Conservation (phyloP, 2,888 invertebrate species). For the Ecdyonurus torrentis region DNA sequence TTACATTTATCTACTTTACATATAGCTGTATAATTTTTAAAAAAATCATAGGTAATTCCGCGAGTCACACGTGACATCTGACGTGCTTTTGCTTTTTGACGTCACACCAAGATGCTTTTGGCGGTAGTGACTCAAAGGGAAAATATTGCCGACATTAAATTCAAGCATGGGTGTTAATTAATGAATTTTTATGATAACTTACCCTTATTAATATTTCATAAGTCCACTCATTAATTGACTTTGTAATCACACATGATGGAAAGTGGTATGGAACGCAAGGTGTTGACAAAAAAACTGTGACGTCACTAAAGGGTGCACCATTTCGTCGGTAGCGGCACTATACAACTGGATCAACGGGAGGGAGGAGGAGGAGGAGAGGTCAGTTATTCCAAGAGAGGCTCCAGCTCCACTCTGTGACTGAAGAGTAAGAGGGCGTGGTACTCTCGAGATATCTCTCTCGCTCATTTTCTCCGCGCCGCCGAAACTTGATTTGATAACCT, state of each 20-base stretch:
- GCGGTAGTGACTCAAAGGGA: background rate
- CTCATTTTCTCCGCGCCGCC: background rate
- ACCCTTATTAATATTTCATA: too few relatives aligned
- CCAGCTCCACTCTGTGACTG: background rate
- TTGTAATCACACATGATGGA: too few relatives aligned
- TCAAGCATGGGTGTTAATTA: too few relatives aligned
- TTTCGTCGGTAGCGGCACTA: background rate
- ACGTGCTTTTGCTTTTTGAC: background rate
- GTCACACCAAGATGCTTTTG: background rate
- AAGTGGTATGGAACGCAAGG: too few relatives aligned
- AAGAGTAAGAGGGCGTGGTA: background rate
- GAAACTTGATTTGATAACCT: background rate
- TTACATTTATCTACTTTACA: too few relatives aligned
- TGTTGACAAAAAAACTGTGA: background rate
- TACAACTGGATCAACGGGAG: background rate
- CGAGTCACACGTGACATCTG: background rate
- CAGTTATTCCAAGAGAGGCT: background rate
- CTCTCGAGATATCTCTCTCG: background rate
- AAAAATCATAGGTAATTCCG: background rate
- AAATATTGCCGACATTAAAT: too few relatives aligned
- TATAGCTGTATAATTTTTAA: background rate
- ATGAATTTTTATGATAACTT: too few relatives aligned
- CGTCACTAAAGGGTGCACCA: background rate
- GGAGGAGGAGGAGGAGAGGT: background rate
- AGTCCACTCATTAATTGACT: too few relatives aligned